Base-by-base conservation (phyloP, 2,797 vertebrate genomes). In the Cheirogaleus major region DNA sequence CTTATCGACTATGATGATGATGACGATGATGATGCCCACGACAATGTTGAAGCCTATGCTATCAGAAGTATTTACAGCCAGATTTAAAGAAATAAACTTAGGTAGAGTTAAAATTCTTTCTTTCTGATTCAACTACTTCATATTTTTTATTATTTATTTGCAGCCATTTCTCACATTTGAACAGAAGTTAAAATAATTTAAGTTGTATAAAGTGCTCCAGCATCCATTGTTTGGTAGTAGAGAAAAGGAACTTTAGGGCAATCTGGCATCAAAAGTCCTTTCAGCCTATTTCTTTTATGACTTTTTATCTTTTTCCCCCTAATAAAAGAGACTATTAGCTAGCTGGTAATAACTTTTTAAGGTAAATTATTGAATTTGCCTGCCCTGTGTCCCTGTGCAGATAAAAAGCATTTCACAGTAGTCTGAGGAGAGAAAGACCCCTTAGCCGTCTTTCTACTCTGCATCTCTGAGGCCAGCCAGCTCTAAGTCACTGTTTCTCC, bases 101-200 rank as follows among this genome's bases (percentile, higher is more conserved):
- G 14, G 17, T 73, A 81, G 23, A 79, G 80, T 63, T 76, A 72
- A 25, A 61, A 25, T 89, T 94, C 20, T 63, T 80, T 89, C 57
- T 89, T 65, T 17, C 35, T 59, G 35, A 70, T 84, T 87, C 72
- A 88, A 59, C 22, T 13, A 72, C 55, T 55, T 35, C 59, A 17
- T 43, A 10, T 48, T 69, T 59, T 89, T 84, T 70, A 52, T 88
- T 69, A 76, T 65, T 96, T 69, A 78, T 94, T 93, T 63, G 67
- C 65, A 57, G 32, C 12, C 7, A 88, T 81, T 91, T 89, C 48
- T 91, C 25, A 81, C 0, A 0, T 78, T 55, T 48, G 70, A 94
- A 12, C 25, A 67, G 27, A 95, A 94, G 43, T 45, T 72, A 57
- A 85, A 96, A 86, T 7, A 50, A 41, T 91, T 76, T 84, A 76